Base-by-base conservation (phyloP, 2,888 invertebrate genomes). In the Xestia c-nigrum region DNA sequence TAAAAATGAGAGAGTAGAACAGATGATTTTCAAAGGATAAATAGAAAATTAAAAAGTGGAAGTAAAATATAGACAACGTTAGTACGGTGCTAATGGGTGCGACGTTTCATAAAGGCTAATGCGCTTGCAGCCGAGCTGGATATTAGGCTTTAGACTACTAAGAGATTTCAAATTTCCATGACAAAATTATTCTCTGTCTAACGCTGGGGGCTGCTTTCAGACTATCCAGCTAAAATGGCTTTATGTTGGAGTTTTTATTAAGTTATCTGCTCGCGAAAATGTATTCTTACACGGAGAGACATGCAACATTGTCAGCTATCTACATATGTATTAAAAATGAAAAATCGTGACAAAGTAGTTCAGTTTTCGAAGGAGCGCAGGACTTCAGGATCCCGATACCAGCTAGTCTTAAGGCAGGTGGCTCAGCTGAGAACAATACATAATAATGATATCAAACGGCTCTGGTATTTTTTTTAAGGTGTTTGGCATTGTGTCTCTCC, bases 151-250 rank as follows among this genome's bases (percentile, higher is more conserved):
- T 63, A 52, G 70, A 74, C 70, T 83, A 75, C 81, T 81, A 74
- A 85, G 79, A 78, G 85, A 85, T 85, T 87, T 80, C 55, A 80
- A 86, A 87, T 82, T 85, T 79, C 71, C 87, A 85, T 76, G 88
- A 76, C 69, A 75, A 83, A 80, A 86, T 80, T 86, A 78, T 78
- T 74, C 73, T 52, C 31, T 81, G 85, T 77, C 76, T 77, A 82
- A 78, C 73, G 73, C 64, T 71, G 65, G 55, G 74, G 76, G 67
- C 66, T 72, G 85, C 73, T 85, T 79, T 81, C 77, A 85, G 77
- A 63, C 64, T 83, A 67, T 73, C 43, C 69, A 65, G 66, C 55
- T 55, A 64, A 64, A 82, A 82, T 69, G 46, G 40, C 59, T 67
- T 73, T 74, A 71, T 74, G 61, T 64, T 79, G 63, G 70, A 74